These are phyloP conservation scores for Smittia sp. DNA, from an alignment of 2,888 invertebrate species.

Conservation along the genomic window DNA sequence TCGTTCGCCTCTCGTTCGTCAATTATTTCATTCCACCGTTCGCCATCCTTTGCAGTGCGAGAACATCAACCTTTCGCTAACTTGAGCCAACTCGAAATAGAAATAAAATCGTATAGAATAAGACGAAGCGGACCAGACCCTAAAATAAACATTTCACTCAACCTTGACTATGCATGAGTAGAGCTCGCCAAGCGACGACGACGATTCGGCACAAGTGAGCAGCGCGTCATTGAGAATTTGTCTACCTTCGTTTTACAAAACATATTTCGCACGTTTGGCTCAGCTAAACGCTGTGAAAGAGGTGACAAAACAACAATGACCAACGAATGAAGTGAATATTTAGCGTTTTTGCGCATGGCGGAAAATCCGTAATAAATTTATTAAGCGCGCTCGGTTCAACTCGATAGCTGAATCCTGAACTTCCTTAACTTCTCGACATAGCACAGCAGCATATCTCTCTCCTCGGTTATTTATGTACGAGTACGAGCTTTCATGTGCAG, in stretches of 20 bases:
- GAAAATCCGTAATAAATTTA: slow-evolving; percentile 21
- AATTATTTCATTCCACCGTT: too few species aligned
- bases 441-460: neutral
- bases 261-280: neutral
- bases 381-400: too few species aligned
- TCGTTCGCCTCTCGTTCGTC: too few species aligned
- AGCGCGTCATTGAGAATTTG: slow-evolving; percentile 1
- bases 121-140: slow-evolving; percentile 8
- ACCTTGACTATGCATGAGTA: slow-evolving; percentile 24
- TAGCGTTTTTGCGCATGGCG: neutral
- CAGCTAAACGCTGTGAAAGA: neutral
- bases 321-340: neutral
- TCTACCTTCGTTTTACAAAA: neutral
- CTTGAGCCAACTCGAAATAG: neutral
- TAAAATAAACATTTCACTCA: slow-evolving; percentile 23
- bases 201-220: neutral
- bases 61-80: neutral
- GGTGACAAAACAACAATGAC: neutral
- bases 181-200: neutral
- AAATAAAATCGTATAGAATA: slow-evolving; percentile 10
- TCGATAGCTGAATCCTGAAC: neutral
- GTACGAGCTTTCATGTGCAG: neutral
- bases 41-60: too few species aligned
- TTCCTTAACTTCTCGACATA: neutral
- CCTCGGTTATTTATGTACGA: slow-evolving; percentile 1